Conservation (phyloP, 1,140 invertebrate genomes). For the Leguminivora glycinivorella region DNA sequence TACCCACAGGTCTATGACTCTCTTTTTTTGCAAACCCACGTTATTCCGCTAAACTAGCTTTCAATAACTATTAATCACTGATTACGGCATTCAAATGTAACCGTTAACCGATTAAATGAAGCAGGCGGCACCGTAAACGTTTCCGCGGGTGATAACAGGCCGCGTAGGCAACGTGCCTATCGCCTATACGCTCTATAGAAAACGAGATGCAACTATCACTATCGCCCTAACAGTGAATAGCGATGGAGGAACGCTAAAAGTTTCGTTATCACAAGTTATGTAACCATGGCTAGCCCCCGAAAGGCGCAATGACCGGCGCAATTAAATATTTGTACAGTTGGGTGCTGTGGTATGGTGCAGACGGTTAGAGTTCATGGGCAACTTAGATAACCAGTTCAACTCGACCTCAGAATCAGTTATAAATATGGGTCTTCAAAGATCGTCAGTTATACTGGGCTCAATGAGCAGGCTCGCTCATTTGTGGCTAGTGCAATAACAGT, state of each 20-base stretch:
- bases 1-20: background rate
- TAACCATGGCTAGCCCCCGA: no score
- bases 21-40: background rate
- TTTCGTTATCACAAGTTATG: no score
- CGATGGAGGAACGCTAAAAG: no score
- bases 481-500: background rate
- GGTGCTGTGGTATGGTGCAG: background rate
- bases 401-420: background rate
- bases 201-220: no score
- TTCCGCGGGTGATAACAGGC: constrained; percentile 11
- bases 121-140: background rate
- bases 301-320: constrained; percentile 23
- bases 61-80: constrained; percentile 3
- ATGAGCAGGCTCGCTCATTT: background rate
- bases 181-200: no score
- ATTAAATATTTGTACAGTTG: constrained; percentile 25
- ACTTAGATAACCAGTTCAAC: background rate
- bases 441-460: background rate
- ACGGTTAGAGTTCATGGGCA: no score
- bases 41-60: background rate
- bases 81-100: constrained; percentile 9
- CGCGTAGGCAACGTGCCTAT: no score
- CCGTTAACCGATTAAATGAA: constrained; percentile 24
- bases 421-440: background rate
- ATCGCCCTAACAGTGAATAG: no score